Conservation (phyloP, 2,797 vertebrate genomes). For the Chelmon rostratus region DNA sequence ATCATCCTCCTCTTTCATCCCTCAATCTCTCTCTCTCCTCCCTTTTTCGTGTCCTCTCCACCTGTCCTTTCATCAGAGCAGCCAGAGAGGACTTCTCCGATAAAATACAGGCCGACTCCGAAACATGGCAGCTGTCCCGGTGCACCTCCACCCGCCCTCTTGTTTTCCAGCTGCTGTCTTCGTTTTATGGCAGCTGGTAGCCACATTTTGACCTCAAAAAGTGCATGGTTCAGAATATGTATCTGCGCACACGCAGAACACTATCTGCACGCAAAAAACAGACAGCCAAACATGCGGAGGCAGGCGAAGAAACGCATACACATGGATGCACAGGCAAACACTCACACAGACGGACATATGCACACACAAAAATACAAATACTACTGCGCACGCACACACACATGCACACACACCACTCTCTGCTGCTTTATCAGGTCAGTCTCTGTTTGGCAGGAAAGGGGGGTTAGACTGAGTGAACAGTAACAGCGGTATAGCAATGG, state of each 20-base stretch:
- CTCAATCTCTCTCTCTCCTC: constrained; percentile 55
- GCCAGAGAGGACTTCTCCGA: constrained; percentile 43
- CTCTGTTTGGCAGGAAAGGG: constrained; percentile 60
- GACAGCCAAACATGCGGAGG: constrained; percentile 59
- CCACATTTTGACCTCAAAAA: constrained; percentile 69
- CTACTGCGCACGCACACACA: constrained; percentile 38
- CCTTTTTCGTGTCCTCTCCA: constrained; percentile 57
- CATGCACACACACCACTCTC: constrained; percentile 43
- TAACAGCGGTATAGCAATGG: constrained; percentile 50
- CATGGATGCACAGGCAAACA: constrained; percentile 47
- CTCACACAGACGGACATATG: too few relatives aligned
- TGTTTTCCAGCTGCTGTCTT: constrained; percentile 72
- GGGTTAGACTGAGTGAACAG: constrained; percentile 60
- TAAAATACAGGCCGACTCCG: constrained; percentile 49
- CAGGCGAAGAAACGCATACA: constrained; percentile 55
- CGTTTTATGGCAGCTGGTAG: constrained; percentile 68
- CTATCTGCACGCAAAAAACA: constrained; percentile 29
- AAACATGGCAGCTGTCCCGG: constrained; percentile 61
- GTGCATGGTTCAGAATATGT: constrained; percentile 53
- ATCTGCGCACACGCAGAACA: constrained; percentile 21
- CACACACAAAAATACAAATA: constrained; percentile 39
- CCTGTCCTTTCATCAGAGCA: constrained; percentile 63
- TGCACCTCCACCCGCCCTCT: constrained; percentile 56
- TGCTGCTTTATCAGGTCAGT: constrained; percentile 78
- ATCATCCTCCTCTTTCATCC: constrained; percentile 47